Evolutionary conservation across 2,888 invertebrate species (phyloP), one percentile per base, ranked within the genome.

Genomic region (Tanaodytes sp.): DNA sequence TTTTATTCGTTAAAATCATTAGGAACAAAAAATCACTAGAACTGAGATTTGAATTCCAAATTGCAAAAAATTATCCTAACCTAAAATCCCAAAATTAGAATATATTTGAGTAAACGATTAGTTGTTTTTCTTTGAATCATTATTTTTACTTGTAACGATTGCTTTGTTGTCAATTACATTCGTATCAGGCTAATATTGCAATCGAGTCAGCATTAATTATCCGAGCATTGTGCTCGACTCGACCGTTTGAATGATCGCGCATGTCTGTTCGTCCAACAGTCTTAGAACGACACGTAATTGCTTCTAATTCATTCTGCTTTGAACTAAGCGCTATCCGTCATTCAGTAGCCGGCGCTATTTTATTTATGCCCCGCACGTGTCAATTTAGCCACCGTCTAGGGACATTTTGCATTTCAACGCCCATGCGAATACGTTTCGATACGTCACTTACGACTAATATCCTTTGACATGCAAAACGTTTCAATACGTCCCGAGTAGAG

Each of bases 121-220:
- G n/a, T n/a, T n/a, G n/a, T n/a, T n/a, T n/a, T n/a, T n/a, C n/a
- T n/a, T n/a, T n/a, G n/a, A n/a, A n/a, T n/a, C n/a, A n/a, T n/a
- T n/a, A n/a, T n/a, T n/a, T n/a, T 30, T 23, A 23, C 23, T 30
- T 52, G 43, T 36, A 5, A 43, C 30, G 14, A 42, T 18, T 23
- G 20, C 31, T 36, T 36, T 39, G 58, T 31, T 45, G 39, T 23
- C 39, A 52, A 58, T 57, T 39, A 39, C 46, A 65, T 46, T 43
- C 33, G 31, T 52, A 52, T 51, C 52, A 23, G 52, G 52, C 45
- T 57, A 65, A 58, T 58, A 65, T 65, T 52, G 64, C 57, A 57
- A 58, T 65, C 64, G 51, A 43, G 64, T 39, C 39, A 45, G 58
- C 37, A 65, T 65, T 65, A 58, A 65, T 58, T 52, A 65, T 65